Evolutionary conservation across 2,888 invertebrate species (phyloP), one percentile per base, ranked within the genome.

Genomic region (Diaperis boleti): DNA sequence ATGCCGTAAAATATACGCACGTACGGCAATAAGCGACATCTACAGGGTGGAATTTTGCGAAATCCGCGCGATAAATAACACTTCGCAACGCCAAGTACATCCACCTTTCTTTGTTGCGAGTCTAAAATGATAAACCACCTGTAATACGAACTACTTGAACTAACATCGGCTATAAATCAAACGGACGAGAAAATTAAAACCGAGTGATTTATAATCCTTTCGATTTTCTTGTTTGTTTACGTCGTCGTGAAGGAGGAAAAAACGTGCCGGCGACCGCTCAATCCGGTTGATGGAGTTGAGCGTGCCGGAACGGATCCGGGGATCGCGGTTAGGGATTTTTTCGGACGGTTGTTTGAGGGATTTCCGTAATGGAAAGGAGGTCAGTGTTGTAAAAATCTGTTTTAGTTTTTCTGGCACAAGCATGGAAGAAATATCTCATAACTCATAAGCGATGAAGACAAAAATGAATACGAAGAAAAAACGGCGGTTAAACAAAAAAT

Each of bases 111-210:
- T 54, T 54, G 54, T 54, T 54, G 42, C 41, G 8, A 37, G 37
- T 52, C 52, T 22, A 52, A 41, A 54, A 54, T 54, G 54, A 54
- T 54, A 54, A 54, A 54, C 54, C 54, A 54, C 54, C 54, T 54
- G 54, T 54, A 54, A 54, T 54, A 41, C 54, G 54, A 54, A 54
- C 54, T 54, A 54, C 54, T 54, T 54, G 54, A 54, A 54, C 54
- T 20, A 31, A 54, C 54, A 54, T 31, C 29, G 42, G 41, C 42
- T 26, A 54, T 54, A 54, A 54, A 54, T 54, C 54, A 54, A 54
- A 35, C 54, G 31, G n/a, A 11, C 54, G 42, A 54, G 54, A 54
- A 54, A 54, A 54, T 54, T 54, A 54, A 54, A 54, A 54, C 42
- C 11, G 7, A 54, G 42, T 54, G 54, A 54, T 54, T 54, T 54